A percentile compares a stretch with the other conserved stretches of the same genome.
Conservation (phyloP, 23 tunicate species). For the Oikopleura dioica region DNA sequence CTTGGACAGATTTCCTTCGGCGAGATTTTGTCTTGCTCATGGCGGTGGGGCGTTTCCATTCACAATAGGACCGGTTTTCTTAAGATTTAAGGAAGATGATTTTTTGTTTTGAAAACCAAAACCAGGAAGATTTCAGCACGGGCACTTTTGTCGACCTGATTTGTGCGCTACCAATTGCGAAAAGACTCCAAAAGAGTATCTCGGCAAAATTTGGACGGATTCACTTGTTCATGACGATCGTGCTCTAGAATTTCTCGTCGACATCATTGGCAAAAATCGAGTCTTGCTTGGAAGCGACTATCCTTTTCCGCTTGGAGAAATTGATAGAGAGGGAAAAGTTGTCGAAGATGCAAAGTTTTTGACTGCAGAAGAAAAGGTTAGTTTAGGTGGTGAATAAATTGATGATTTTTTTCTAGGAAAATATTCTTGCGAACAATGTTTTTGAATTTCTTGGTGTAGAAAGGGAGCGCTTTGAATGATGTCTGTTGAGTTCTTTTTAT, state of each 20-base stretch:
- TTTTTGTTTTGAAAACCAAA: no score
- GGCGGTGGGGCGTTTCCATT: conserved; percentile 82
- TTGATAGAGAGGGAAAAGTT: conserved; percentile 28
- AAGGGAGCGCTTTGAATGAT: no score
- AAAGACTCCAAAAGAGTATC: conserved; percentile 25
- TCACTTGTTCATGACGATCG: conserved; percentile 40
- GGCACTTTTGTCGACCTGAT: conserved; percentile 52
- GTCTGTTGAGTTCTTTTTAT: no score
- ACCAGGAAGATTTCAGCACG: conserved; percentile 54
- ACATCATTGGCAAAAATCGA: conserved; percentile 43
- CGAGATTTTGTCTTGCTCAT: conserved; percentile 49
- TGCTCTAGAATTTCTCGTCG: conserved; percentile 28
- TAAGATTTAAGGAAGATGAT: no score
- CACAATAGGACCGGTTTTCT: conserved; percentile 41
- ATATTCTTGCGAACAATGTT: background rate
- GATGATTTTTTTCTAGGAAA: no score
- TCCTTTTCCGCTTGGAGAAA: conserved; percentile 71
- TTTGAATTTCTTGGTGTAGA: background rate
- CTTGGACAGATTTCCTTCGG: conserved; percentile 27
- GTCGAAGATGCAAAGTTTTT: conserved; percentile 19
- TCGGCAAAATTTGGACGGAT: conserved; percentile 53
- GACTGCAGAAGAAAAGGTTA: conserved; percentile 15
- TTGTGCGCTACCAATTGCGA: conserved; percentile 50
- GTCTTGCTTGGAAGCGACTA: conserved; percentile 54
- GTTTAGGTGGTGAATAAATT: background rate